phyloP scores from a whole-genome alignment of 2,797 vertebrate genomes.

The Pseudotriccus pelzelni region DNA sequence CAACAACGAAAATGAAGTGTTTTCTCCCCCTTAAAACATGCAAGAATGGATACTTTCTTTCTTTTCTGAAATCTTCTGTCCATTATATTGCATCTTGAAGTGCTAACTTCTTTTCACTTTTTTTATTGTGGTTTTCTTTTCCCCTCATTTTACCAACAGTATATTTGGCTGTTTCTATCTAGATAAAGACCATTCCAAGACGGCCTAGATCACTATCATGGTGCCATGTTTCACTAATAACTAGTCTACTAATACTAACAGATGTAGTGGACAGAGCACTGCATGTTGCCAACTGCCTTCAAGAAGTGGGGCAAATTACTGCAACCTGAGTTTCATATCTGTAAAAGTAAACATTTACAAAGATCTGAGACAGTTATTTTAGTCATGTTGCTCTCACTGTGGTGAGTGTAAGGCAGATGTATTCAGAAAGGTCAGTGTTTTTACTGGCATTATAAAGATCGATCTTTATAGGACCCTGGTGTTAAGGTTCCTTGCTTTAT shows the following conservation, averaged over 20 bases:
- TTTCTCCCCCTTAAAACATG: background rate
- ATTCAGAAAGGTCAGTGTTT: background rate
- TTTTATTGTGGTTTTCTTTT: background rate
- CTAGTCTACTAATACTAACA: background rate
- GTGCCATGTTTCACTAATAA: background rate
- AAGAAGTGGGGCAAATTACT: background rate
- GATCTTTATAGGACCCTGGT: background rate
- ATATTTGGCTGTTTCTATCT: background rate
- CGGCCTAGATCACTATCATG: background rate
- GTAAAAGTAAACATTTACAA: background rate
- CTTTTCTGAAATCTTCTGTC: background rate
- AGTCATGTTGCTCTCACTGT: background rate
- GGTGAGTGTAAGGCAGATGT: background rate
- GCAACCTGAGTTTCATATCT: background rate
- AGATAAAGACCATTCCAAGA: background rate
- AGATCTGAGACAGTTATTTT: background rate
- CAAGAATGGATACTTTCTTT: background rate
- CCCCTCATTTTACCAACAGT: background rate
- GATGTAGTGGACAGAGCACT: background rate
- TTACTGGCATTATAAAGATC: background rate
- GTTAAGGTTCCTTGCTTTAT: background rate
- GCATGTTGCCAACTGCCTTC: background rate
- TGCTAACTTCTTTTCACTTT: background rate
- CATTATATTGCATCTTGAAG: background rate
- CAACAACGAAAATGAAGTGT: background rate